Evolutionary conservation across 2,797 vertebrate genomes (phyloP), one percentile per base, ranked within the genome.

Genomic region (Vultur gryphus): DNA sequence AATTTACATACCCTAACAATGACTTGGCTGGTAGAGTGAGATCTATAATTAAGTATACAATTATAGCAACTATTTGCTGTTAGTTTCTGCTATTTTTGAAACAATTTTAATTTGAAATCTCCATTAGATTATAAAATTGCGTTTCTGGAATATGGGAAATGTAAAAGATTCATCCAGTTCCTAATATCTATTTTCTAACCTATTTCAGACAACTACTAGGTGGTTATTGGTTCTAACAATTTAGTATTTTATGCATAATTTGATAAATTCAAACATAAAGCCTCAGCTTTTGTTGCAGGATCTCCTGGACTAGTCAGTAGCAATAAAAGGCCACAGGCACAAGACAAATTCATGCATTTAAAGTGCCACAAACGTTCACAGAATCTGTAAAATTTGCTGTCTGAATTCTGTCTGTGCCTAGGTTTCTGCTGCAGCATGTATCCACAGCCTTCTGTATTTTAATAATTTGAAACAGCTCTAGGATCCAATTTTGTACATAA

Each of bases 1-100:
- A 93, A 81, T 94, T 92, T 88, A 52, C 37, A 48, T 80, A 80
- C 25, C 9, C 28, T 55, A 83, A 95, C 91, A 95, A 91, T 91
- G 84, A 58, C 71, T 96, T 96, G 93, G 78, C 84, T 83, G 26
- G 52, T 76, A 59, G 28, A 41, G 11, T 71, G 76, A 78, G 61
- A 35, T 70, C 79, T 96, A 11, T 95, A 78, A 84, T 82, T 94
- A 92, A 87, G 16, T 59, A 55, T 64, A 28, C 52, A 93, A 24
- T 83, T 91, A 71, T 64, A 88, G 76, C 71, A 95, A 88, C 37
- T 70, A 12, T 61, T 92, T 89, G n/a, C 48, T 93, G 17, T 66
- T 84, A 29, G 17, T 87, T 93, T 77, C 35, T 57, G 26, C 16
- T 81, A 4, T 51, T 93, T 86, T 62, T 25, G 20, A 80, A 65